Percentiles rank a stretch among this genome's conserved stretches.
phyloP scores from a whole-genome alignment of 1,140 invertebrate species.

The Heliconius melpomene region DNA sequence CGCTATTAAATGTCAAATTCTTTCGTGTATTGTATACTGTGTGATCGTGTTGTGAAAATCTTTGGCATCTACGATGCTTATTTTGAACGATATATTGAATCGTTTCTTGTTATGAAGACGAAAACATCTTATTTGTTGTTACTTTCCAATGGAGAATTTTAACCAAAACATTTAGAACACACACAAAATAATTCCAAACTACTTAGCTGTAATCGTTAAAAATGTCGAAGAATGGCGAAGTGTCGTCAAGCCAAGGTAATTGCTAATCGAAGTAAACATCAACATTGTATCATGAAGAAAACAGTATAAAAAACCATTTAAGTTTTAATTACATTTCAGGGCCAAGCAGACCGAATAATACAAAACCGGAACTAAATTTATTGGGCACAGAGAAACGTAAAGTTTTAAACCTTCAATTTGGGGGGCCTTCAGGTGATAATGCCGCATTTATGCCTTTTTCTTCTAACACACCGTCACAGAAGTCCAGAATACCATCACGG shows the following conservation, averaged over 20 bases:
- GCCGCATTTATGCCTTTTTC: slow-evolving; percentile 72
- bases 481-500: slow-evolving; percentile 60
- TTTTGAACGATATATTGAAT: slow-evolving; percentile 46
- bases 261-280: slow-evolving; percentile 33
- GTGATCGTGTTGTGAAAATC: slow-evolving; percentile 36
- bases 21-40: slow-evolving; percentile 24
- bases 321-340: slow-evolving; percentile 50
- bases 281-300: slow-evolving; percentile 3
- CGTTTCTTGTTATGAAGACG: slow-evolving; percentile 39
- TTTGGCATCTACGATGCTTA: slow-evolving; percentile 40
- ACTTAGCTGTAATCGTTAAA: slow-evolving; percentile 49
- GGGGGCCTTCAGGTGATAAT: slow-evolving; percentile 65
- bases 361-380: slow-evolving; percentile 73
- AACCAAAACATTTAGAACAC: slow-evolving; percentile 40
- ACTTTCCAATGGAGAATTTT: slow-evolving; percentile 43
- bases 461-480: slow-evolving; percentile 56
- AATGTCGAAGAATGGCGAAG: slow-evolving; percentile 80
- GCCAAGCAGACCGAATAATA: slow-evolving; percentile 66
- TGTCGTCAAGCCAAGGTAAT: slow-evolving; percentile 79
- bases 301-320: neutral
- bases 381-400: slow-evolving; percentile 71
- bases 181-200: slow-evolving; percentile 30
- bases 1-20: slow-evolving; percentile 11
- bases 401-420: slow-evolving; percentile 67
- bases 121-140: slow-evolving; percentile 32